Evolutionary conservation across 1,140 invertebrate species (phyloP), one percentile per base, ranked within the genome.

Genomic region (Lepidotrigona ventralis): DNA sequence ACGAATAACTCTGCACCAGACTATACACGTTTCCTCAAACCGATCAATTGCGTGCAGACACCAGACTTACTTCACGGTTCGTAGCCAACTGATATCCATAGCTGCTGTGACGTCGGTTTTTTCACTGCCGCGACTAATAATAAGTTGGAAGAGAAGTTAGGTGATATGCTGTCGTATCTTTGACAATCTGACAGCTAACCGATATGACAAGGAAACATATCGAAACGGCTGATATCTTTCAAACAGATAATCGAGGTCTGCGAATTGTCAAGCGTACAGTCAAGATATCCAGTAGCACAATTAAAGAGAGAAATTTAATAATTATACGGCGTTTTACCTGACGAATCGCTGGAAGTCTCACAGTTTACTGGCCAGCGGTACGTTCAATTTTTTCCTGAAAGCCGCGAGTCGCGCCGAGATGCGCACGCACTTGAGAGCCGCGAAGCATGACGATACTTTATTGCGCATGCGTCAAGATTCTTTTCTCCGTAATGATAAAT

Each of bases 351-450:
- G 69, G 76, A 56, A 60, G 70, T 53, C 64, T 69, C 64, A 68
- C 58, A 70, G 51, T 83, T 87, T 64, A 75, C 85, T 80, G 66
- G 69, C 66, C 78, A 71, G 68, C 60, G 70, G 74, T 75, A 70
- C 81, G 70, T 89, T 88, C 63, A 88, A 86, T 88, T 85, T 88
- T 88, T 83, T 71, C 58, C 73, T 72, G 75, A 86, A 85, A 86
- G 78, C 81, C 79, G 76, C 76, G 76, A 79, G 53, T 80, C 81
- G 79, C 80, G 86, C 79, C 84, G 80, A 84, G 78, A 23, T 76
- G 85, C 85, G 85, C 85, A 63, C 85, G 85, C 85, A 87, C 9
- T 19, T 33, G n/a, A 51, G 4, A 17, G 51, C 56, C 51, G 19
- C 29, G n/a, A 56, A 56, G 29, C 76, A 58, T 72, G 58, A 79